Base-by-base conservation (phyloP, 2,113 vertebrate genomes). In the Polyodon spathula region DNA sequence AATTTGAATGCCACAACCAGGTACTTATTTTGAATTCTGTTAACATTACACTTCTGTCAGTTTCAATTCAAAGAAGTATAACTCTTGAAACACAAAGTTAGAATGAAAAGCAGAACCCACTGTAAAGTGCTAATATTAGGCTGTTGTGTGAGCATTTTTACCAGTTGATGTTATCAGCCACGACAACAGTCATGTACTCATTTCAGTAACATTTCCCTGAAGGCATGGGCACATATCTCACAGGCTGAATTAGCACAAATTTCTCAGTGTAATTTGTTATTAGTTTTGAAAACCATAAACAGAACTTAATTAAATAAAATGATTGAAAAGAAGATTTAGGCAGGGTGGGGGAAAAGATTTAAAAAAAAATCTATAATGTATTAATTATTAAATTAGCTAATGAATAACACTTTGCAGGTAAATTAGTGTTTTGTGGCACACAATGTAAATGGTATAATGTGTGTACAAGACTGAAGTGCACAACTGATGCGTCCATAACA, bases 41-140 rank as follows among this genome's bases (percentile, higher is more conserved):
- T 50, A 50, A 10, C 6, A 50, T n/a, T 10, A 12, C 15, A 50
- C 12, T 50, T 5, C 48, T 50, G 48, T 50, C 39, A 54, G 16
- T 54, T 54, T 61, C 40, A 61, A 61, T 40, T 55, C 40, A 17
- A 56, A 56, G 54, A 11, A 38, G 37, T 62, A 37, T 37, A 53
- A n/a, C 11, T 54, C n/a, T 39, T 54, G n/a, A 54, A n/a, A 42
- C 38, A 17, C 43, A 55, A 46, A 46, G 17, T 7, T 56, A 42
- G 51, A 41, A 12, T 4, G 39, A 43, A 9, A 16, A 39, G 3
- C 27, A 60, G 50, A 44, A 50, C 43, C 11, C 39, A 58, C 40
- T 46, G 37, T 17, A 37, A 38, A 4, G 53, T 55, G 41, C 51
- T 62, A 62, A 62, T 44, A 37, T 55, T 55, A 54, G 6, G 7